Base-by-base conservation (phyloP, 2,113 vertebrate species). In the Oreocharis arfaki region DNA sequence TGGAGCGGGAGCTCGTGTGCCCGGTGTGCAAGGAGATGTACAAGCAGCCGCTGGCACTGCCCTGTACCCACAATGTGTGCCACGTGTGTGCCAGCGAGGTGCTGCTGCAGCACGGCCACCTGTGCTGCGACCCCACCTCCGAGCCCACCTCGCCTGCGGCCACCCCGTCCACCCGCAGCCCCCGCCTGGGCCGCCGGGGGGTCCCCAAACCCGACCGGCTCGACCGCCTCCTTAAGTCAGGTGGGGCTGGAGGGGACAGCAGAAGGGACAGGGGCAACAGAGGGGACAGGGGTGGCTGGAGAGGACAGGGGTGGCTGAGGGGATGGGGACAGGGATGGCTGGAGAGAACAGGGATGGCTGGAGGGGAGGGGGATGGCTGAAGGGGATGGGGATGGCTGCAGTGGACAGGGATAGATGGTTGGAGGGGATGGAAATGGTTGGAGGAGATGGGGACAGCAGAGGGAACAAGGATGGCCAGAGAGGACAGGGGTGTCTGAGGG, bases 21-120 rank as follows among this genome's bases (percentile, higher is more conserved):
- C 99, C 99, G 0, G 98, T 99, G 97, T 99, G 99, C 95, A 99
- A 99, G 57, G 99, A 99, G 94, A 99, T 99, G 98, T 99, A 99
- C 97, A 99, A 99, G 97, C 99, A 99, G 98, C 99, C 99, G 0
- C 92, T 99, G 89, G 98, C 99, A 5, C 97, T 99, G 97, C 99
- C 99, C 1, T 99, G 99, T 74, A 91, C 98, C 81, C 99, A 99
- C 98, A 99, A 98, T 2, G 99, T 99, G 60, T 99, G 99, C 96
- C 98, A 99, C 87, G 97, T 99, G 82, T 99, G 99, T 84, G 99
- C 99, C 41, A 98, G 98, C 2, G 99, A 99, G 93, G 98, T 99
- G 80, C 97, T 99, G 95, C 98, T 99, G 61, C 99, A 99, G 93
- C 98, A 98, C 26, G 99, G 99, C 27, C 99, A 99, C 64, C 97